phyloP scores from a whole-genome alignment of 2,888 invertebrate species.

The Merodon equestris region DNA sequence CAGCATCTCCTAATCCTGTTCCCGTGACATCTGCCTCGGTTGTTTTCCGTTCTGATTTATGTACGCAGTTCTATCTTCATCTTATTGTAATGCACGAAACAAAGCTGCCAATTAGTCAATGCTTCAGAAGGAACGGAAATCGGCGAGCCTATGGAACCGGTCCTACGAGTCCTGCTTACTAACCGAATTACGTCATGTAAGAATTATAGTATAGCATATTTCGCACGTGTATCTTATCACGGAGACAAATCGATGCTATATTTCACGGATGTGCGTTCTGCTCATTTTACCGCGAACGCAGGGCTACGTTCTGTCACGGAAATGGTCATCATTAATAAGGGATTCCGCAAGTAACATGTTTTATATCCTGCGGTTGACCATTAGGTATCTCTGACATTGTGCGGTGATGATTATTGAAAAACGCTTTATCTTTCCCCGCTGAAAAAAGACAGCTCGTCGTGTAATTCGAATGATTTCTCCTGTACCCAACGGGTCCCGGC shows the following conservation, averaged over 20 bases:
- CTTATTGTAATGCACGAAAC: constrained; percentile 11
- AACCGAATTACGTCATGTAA: constrained; percentile 21
- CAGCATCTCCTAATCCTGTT: constrained; percentile 1
- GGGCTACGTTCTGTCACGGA: constrained; percentile 24
- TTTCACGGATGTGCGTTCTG: constrained; percentile 25
- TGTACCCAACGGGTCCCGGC: not conserved
- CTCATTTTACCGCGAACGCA: constrained; percentile 25
- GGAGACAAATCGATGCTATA: constrained; percentile 47
- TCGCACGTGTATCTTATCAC: constrained; percentile 39
- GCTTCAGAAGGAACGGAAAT: constrained; percentile 5
- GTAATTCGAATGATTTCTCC: not conserved
- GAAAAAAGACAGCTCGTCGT: not conserved
- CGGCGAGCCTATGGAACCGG: constrained; percentile 4
- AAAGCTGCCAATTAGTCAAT: constrained; percentile 40
- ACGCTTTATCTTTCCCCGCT: constrained; percentile 16
- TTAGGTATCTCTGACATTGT: too few species aligned
- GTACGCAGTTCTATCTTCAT: not conserved
- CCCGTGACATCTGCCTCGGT: not conserved
- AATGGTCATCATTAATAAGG: constrained; percentile 47
- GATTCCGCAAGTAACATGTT: constrained; percentile 38
- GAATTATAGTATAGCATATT: constrained; percentile 41
- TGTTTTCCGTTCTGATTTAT: constrained; percentile 28
- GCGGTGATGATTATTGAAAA: constrained; percentile 14
- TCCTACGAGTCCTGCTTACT: constrained; percentile 1
- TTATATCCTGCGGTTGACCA: not conserved